Base-by-base conservation (phyloP, 2,888 invertebrate genomes). In the Synergus itoensis region DNA sequence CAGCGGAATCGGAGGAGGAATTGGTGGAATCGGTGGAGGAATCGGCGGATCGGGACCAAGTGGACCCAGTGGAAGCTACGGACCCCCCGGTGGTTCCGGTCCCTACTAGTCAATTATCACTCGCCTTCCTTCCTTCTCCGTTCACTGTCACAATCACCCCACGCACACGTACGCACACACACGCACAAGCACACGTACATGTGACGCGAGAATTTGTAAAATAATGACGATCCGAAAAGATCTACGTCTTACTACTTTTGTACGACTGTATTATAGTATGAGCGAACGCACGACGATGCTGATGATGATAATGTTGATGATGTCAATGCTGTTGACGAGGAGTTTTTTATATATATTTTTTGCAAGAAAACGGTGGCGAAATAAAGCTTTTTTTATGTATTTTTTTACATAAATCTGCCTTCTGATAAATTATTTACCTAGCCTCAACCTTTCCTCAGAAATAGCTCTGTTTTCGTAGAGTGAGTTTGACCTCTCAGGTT, bases 11-110 rank as follows among this genome's bases (percentile, higher is more conserved):
- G 89, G 89, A 43, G 86, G 88, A 4, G 88, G 88, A 78, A 69
- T 83, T 16, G 91, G 90, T 76, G 65, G 89, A 36, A 79, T 91
- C 90, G 89, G 91, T 86, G 87, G 87, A 12, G 85, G 85, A 60
- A 82, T 83, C 77, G 84, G 84, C 62, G 86, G 89, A 85, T 89
- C 91, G 84, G 92, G 90, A 77, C 89, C 91, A 41, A 89, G 90
- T 81, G 92, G 92, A 77, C 94, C 94, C 88, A 94, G 94, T 93
- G 90, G 93, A 87, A 94, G 93, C 84, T 95, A 95, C 93, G 95
- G 95, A 82, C 93, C 95, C 89, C 95, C 95, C 89, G 94, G 94
- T 83, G 94, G 94, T 89, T 95, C 95, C 89, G 95, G 95, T 90
- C 95, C 95, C 84, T 95, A 95, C 92, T 94, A 94, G 92, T 92